These are phyloP conservation scores for Dendronephthya gigantea DNA, from an alignment of 64 coral and sea anemone species.

Conservation along the genomic window DNA sequence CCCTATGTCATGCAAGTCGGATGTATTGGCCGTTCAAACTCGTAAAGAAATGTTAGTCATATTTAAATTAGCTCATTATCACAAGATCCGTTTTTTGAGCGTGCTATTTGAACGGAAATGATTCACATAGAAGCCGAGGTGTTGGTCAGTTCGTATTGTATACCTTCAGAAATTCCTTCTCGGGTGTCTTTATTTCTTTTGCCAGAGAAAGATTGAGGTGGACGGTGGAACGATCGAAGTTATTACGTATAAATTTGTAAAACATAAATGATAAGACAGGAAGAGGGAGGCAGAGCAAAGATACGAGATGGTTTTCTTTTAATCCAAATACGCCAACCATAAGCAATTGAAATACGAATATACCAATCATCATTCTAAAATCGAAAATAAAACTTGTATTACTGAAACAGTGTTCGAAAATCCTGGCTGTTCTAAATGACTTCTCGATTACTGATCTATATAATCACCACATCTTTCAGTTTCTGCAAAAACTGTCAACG, in stretches of 20 bases:
- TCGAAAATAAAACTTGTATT: neutral
- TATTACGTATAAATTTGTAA: neutral
- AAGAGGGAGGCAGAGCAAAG: neutral
- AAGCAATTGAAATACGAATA: neutral
- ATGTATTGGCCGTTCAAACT: no score
- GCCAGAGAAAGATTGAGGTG: neutral
- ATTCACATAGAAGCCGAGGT: no score
- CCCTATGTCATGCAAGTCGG: no score
- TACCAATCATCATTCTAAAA: slow-evolving; percentile 1
- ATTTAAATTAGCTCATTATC: no score
- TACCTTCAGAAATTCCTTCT: neutral
- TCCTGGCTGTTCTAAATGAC: no score
- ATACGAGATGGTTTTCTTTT: neutral
- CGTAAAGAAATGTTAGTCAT: no score
- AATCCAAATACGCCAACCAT: neutral
- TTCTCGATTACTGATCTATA: no score
- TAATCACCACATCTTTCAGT: no score
- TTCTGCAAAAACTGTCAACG: no score
- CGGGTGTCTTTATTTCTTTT: neutral
- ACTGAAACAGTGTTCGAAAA: neutral
- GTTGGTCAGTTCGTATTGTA: neutral
- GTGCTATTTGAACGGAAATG: no score
- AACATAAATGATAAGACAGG: neutral
- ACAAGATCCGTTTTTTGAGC: no score
- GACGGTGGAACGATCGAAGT: neutral